These are phyloP conservation scores for Mechanitis messenoides DNA, from an alignment of 2,888 invertebrate genomes.

Conservation along the genomic window DNA sequence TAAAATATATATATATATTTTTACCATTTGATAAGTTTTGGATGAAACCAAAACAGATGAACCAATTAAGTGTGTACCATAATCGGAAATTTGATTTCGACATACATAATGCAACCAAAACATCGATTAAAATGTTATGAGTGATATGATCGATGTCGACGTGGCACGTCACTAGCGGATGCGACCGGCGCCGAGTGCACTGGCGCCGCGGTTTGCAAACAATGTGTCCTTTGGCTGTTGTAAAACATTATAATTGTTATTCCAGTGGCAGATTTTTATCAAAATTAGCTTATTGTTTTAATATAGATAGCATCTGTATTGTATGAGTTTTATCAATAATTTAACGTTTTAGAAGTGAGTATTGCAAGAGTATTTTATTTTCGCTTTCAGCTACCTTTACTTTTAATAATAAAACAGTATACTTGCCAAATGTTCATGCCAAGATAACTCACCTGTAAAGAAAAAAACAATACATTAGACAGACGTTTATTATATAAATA, in stretches of 20 bases:
- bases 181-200: slow-evolving; percentile 53
- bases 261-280: slow-evolving; percentile 49
- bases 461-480: slow-evolving; percentile 13
- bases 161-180: slow-evolving; percentile 66
- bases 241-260: slow-evolving; percentile 63
- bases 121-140: slow-evolving; percentile 16
- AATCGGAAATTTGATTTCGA: slow-evolving; percentile 6
- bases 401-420: slow-evolving; percentile 10
- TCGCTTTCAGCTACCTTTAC: neutral
- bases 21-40: too few species aligned
- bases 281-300: slow-evolving; percentile 36
- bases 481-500: slow-evolving; percentile 12
- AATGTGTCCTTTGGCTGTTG: slow-evolving; percentile 59
- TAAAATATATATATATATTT: too few species aligned
- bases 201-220: slow-evolving; percentile 60
- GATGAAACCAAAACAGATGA: neutral
- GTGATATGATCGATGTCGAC: slow-evolving; percentile 39
- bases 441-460: slow-evolving; percentile 39
- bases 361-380: neutral
- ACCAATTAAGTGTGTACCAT: neutral
- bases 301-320: too few species aligned
- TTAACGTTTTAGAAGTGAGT: too few species aligned
- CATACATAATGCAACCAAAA: slow-evolving; percentile 9
- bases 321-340: too few species aligned
- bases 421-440: slow-evolving; percentile 19